Evolutionary conservation across 2,888 invertebrate genomes (phyloP).

Genomic region (Loripinus fragilis): DNA sequence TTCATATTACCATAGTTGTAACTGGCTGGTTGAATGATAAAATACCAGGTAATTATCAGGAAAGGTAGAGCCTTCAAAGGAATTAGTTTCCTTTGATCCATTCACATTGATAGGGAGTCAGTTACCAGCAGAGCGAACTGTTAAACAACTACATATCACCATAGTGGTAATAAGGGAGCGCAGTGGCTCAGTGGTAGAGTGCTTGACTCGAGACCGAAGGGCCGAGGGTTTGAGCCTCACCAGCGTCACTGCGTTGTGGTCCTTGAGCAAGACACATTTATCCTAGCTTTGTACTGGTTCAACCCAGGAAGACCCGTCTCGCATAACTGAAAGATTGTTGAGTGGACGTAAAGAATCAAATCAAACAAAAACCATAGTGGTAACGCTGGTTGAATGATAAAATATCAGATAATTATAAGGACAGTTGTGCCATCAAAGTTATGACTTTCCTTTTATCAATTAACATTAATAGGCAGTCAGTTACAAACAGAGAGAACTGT

Average conservation of each 20-base stretch:
- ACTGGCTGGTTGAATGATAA: slow-evolving; percentile 88
- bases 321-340: too few relatives aligned
- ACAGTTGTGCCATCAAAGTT: too few relatives aligned
- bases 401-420: slow-evolving; percentile 63
- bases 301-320: too few relatives aligned
- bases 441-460: slow-evolving; percentile 87
- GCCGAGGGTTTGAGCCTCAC: too few relatives aligned
- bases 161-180: slow-evolving; percentile 88
- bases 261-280: too few relatives aligned
- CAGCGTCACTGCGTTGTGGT: too few relatives aligned
- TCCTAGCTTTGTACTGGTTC: too few relatives aligned
- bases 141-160: slow-evolving; percentile 86
- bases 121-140: slow-evolving; percentile 55
- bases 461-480: slow-evolving; percentile 81
- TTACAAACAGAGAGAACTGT: slow-evolving; percentile 65
- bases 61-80: slow-evolving; percentile 87
- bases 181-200: too few relatives aligned
- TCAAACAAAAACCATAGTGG: too few relatives aligned
- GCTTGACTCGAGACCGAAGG: too few relatives aligned
- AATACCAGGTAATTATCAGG: slow-evolving; percentile 84
- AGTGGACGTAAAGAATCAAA: too few relatives aligned
- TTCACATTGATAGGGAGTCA: slow-evolving; percentile 81
- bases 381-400: slow-evolving; percentile 88
- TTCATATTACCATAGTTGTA: slow-evolving; percentile 87
- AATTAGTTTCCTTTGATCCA: slow-evolving; percentile 88